Evolutionary conservation across 1,140 invertebrate genomes (phyloP), one percentile per base, ranked within the genome.

Genomic region (Drosophila hydei): DNA sequence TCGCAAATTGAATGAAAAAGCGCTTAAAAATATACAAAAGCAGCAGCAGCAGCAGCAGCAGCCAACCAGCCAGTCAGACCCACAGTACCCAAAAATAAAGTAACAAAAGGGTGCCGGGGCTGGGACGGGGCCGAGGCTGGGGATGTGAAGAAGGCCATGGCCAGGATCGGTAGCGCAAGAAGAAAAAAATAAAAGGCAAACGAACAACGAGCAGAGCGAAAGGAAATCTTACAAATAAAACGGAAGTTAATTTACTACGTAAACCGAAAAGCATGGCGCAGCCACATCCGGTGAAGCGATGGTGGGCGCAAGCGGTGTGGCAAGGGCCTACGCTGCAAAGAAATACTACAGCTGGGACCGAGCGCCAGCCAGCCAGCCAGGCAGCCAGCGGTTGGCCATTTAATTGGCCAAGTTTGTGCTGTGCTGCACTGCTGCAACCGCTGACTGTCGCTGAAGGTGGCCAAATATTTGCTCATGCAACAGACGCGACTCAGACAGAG

Each of bases 191-290:
- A 70, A 76, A 75, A 56, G 81, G 80, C 81, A 74, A 85, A 72
- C 81, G 74, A 87, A 74, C 77, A 69, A 72, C 74, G 81, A 87
- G 83, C 75, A 77, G 63, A 88, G 69, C 79, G 69, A 88, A 88
- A 83, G 84, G 84, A 88, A 88, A 88, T 88, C 83, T 88, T 90
- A 83, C 81, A 90, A 90, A 90, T 87, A 90, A 90, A 90, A 90
- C 88, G 88, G 88, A 90, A 90, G 88, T 90, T 90, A 90, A 90
- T 90, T 90, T 90, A 90, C 87, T 90, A 88, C 88, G 83, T 90
- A 90, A 90, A 87, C 88, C 88, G 83, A 83, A 88, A 78, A 84
- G 79, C 77, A 88, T 83, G 83, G 83, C 83, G 84, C 83, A 89
- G 72, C 89, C 81, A 90, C 87, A 90, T 87, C 78, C 87, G 87